phyloP scores from a whole-genome alignment of 2,113 vertebrate species.

The Paradoxurus hermaphroditus region DNA sequence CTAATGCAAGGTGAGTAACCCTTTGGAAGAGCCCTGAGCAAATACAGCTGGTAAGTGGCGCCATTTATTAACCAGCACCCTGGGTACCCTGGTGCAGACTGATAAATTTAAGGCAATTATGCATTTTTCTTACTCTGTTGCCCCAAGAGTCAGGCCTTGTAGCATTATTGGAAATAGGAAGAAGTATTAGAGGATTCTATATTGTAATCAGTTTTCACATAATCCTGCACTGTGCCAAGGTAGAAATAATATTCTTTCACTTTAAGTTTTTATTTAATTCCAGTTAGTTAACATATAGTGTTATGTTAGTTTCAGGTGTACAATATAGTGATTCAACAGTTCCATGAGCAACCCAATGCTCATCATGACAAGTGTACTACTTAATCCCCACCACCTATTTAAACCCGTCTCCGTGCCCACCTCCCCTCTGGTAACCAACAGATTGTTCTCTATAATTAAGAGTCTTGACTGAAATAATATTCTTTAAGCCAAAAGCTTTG shows the following conservation, averaged over 20 bases:
- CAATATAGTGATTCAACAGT: background rate
- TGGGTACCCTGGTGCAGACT: background rate
- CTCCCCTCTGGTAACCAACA: background rate
- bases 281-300: background rate
- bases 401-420: background rate
- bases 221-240: background rate
- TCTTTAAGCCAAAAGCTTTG: constrained; percentile 19
- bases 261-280: background rate
- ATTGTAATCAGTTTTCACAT: constrained; percentile 29
- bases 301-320: background rate
- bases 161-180: background rate
- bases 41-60: background rate
- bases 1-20: constrained; percentile 22
- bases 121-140: constrained; percentile 16
- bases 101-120: background rate
- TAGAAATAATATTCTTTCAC: background rate
- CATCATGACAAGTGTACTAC: background rate
- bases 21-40: background rate
- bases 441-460: background rate
- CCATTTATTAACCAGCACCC: constrained; percentile 29
- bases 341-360: background rate
- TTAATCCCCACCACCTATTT: background rate
- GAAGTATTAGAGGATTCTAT: background rate
- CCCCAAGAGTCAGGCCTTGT: background rate
- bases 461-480: background rate